phyloP scores from a whole-genome alignment of 2,888 invertebrate species.

The Chirona hameri region DNA sequence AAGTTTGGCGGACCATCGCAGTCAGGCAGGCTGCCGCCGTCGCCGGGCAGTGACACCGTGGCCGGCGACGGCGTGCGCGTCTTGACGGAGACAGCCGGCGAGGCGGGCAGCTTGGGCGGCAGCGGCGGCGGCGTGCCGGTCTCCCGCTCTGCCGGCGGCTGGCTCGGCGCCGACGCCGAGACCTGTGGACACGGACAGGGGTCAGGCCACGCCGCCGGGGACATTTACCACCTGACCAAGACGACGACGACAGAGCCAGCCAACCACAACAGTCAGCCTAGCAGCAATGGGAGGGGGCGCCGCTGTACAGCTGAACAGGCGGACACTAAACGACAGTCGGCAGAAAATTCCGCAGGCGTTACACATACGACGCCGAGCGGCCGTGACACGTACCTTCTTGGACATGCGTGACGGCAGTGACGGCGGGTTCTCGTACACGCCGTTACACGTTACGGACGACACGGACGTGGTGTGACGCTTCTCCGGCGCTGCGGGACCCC shows the following conservation, averaged over 20 bases:
- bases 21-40: neutral
- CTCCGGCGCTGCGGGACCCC: neutral
- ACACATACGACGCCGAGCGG: too few relatives aligned
- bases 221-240: too few relatives aligned
- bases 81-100: neutral
- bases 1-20: neutral
- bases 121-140: constrained; percentile 4
- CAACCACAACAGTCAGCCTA: too few relatives aligned
- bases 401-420: neutral
- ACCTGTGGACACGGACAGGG: neutral
- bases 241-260: too few relatives aligned
- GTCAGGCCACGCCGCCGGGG: neutral
- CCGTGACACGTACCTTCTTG: neutral
- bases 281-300: too few relatives aligned
- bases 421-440: constrained; percentile 3
- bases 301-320: too few relatives aligned
- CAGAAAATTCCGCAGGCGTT: too few relatives aligned
- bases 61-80: neutral
- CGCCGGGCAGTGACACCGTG: neutral
- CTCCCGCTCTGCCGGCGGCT: neutral
- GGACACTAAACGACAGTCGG: too few relatives aligned
- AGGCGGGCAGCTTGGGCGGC: constrained; percentile 23
- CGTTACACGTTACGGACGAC: neutral
- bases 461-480: constrained; percentile 2
- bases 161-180: neutral